Percentiles rank a stretch among this genome's conserved stretches.
Evolutionary conservation across 2,113 vertebrate species (phyloP).

Genomic region (Turdus rufiventris): DNA sequence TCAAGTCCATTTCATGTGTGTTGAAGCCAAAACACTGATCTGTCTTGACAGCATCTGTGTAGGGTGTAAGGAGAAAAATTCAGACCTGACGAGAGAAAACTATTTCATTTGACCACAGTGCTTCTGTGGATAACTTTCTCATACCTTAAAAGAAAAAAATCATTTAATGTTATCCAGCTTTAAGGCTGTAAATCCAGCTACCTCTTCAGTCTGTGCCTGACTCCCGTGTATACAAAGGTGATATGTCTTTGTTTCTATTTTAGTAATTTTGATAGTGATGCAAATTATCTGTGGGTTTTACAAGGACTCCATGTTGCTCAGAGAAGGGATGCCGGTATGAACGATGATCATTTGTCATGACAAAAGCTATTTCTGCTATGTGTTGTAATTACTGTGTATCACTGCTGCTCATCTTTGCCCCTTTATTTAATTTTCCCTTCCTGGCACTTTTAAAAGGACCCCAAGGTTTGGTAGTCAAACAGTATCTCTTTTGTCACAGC

Average conservation of each 20-base stretch:
- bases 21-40: neutral
- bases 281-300: neutral
- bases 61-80: neutral
- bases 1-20: neutral
- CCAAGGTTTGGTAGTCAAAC: constrained; percentile 7
- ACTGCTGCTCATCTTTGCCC: neutral
- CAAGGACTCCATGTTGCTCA: rapidly evolving
- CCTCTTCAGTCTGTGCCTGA: neutral
- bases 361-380: neutral
- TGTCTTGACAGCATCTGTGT: neutral
- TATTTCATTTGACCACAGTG: neutral
- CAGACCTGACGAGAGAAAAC: neutral
- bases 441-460: neutral
- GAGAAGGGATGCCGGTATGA: neutral
- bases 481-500: neutral
- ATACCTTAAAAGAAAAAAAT: neutral
- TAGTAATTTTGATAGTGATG: neutral
- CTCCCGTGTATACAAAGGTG: neutral
- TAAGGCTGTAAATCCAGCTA: neutral
- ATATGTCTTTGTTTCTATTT: neutral
- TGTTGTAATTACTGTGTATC: neutral
- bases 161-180: neutral
- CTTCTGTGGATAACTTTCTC: neutral
- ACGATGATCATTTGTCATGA: neutral
- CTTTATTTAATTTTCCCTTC: neutral